phyloP scores from a whole-genome alignment of 2,888 invertebrate genomes.

The Chalcis sispes region DNA sequence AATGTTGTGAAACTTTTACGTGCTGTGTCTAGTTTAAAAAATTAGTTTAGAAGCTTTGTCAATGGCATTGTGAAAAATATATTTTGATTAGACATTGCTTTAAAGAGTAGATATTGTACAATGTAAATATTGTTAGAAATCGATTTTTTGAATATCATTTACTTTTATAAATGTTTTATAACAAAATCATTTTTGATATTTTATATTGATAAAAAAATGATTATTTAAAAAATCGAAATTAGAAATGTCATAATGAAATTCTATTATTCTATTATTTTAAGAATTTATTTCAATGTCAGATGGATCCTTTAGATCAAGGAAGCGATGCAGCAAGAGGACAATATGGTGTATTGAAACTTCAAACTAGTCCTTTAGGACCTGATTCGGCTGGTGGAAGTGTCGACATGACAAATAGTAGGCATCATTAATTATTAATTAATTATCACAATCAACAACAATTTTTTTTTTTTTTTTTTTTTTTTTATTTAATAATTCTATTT shows the following conservation, averaged over 20 bases:
- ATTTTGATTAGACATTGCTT: too few relatives aligned
- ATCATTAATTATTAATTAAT: not conserved
- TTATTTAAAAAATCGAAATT: not conserved
- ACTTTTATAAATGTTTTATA: too few relatives aligned
- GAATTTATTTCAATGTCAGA: conserved; percentile 76
- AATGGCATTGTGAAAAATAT: too few relatives aligned
- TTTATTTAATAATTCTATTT: conserved; percentile 6
- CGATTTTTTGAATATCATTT: too few relatives aligned
- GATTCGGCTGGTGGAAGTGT: conserved; percentile 66
- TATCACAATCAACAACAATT: not conserved
- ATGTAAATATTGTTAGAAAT: too few relatives aligned
- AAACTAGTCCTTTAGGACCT: conserved; percentile 80
- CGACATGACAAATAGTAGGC: conserved; percentile 67
- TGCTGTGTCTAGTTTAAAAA: too few relatives aligned
- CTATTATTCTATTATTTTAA: not conserved
- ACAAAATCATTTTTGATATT: too few relatives aligned
- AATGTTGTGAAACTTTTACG: too few relatives aligned
- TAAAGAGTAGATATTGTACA: too few relatives aligned
- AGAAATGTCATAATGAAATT: too few relatives aligned
- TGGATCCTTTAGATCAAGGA: conserved; percentile 80
- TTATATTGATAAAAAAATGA: not conserved
- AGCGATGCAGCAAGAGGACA: conserved; percentile 78
- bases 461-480: conserved; percentile 20
- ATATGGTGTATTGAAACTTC: conserved; percentile 87
- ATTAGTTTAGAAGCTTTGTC: too few relatives aligned